Conservation (phyloP, 2,113 vertebrate genomes). For the Chitala chitala region DNA sequence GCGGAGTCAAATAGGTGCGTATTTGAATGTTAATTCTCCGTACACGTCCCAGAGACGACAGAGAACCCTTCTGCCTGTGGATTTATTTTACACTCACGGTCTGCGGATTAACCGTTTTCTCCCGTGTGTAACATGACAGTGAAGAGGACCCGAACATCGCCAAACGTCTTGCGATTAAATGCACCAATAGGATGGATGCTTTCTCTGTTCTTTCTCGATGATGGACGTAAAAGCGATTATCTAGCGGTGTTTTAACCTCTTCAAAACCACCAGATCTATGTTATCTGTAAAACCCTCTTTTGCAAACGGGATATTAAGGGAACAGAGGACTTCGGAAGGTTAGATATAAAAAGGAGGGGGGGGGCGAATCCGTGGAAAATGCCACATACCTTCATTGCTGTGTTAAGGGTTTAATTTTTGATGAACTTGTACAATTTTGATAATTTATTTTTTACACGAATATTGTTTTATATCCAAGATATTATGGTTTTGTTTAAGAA, state of each 20-base stretch:
- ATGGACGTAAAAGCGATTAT: conserved; percentile 1
- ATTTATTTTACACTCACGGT: background rate
- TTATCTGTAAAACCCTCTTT: background rate
- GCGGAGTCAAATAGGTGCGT: conserved; percentile 5
- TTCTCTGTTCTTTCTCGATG: conserved; percentile 10
- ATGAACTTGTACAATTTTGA: background rate
- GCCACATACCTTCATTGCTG: background rate
- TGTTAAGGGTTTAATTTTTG: background rate
- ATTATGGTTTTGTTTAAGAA: background rate
- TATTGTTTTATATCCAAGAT: background rate
- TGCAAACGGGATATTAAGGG: background rate
- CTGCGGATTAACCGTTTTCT: background rate
- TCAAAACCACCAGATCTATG: background rate
- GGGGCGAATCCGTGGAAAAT: too few relatives aligned
- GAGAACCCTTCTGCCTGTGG: background rate
- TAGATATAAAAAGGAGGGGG: background rate
- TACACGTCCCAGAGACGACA: background rate
- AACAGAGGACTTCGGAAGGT: background rate
- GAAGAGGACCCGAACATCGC: background rate
- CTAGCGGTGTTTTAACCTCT: background rate
- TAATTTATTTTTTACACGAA: background rate
- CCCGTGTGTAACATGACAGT: background rate
- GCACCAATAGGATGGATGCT: background rate
- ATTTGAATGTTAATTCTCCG: background rate
- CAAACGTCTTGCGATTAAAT: background rate